Base-by-base conservation (phyloP, 1,140 invertebrate genomes). In the Pseudomyrmex dendroicus region DNA sequence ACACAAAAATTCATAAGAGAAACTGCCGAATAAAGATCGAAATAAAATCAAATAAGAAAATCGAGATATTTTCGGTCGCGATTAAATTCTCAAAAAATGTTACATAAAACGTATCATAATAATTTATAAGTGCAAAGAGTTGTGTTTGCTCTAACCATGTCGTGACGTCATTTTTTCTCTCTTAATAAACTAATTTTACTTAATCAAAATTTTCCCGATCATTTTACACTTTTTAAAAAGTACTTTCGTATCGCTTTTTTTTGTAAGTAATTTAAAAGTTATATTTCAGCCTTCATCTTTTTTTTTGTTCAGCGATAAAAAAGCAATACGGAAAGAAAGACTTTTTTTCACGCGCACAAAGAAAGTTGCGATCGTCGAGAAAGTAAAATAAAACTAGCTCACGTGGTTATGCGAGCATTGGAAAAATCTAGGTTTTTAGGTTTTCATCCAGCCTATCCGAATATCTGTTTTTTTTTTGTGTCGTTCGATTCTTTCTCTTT, bases 281-380 rank as follows among this genome's bases (percentile, higher is more conserved):
- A 50, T 46, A 70, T 56, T 52, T 70, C 35, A 68, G 5, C 35
- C 5, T 70, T 70, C 59, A 57, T 17, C 54, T 72, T 46, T 46
- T 15, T 35, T 77, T 70, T 70, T 70, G 44, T 70, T 17, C 7
- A 1, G 22, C 25, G 12, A 80, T 10, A 48, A 48, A 22, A 57
- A 59, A 80, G 17, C 20, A 15, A 57, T 20, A 9, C 2, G 44
- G 13, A 25, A 80, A 59, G 12, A 13, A 13, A 2, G 20, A 1
- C 35, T 78, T 25, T 8, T 22, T 80, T 22, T 80, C 56, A 59
- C 20, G 15, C 15, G 76, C 44, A 50, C 35, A 48, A 70, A 57
- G 64, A 78, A 80, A 80, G n/a, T 61, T 56, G n/a, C 64, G 20
- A 72, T 80, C 22, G 22, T 13, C 44, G 44, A 7, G 1, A 68